These are phyloP conservation scores for Gallirallus australis DNA, from an alignment of 2,797 vertebrate species.

Conservation along the genomic window DNA sequence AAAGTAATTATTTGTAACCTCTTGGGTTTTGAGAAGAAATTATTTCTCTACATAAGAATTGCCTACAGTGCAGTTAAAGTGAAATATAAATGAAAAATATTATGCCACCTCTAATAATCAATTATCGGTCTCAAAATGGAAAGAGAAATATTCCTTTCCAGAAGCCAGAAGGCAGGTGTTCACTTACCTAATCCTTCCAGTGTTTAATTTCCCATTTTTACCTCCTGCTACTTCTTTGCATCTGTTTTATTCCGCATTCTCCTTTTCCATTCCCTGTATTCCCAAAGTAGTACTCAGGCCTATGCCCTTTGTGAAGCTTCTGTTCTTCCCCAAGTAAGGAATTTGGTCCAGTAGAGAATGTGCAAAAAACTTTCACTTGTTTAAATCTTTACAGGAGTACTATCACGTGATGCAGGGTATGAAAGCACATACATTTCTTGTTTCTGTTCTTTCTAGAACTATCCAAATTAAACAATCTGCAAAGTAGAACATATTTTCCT, in stretches of 20 bases:
- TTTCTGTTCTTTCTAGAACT: not conserved
- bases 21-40: conserved; percentile 24
- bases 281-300: not conserved
- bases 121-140: not conserved
- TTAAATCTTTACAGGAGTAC: not conserved
- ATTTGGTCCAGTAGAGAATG: not conserved
- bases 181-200: not conserved
- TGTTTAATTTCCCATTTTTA: not conserved
- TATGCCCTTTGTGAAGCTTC: not conserved
- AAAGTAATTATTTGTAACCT: conserved; percentile 56
- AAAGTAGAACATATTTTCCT: not conserved
- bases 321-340: not conserved
- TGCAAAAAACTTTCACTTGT: not conserved
- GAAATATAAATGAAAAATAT: conserved; percentile 22
- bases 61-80: conserved; percentile 9
- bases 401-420: not conserved
- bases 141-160: not conserved
- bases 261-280: not conserved
- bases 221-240: not conserved
- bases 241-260: not conserved
- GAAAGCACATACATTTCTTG: fast-evolving
- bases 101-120: conserved; percentile 17
- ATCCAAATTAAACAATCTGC: not conserved
- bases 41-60: not conserved
- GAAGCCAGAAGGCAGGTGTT: not conserved